Evolutionary conservation across 2,113 vertebrate genomes (phyloP).

Genomic region (Blennius ocellaris): DNA sequence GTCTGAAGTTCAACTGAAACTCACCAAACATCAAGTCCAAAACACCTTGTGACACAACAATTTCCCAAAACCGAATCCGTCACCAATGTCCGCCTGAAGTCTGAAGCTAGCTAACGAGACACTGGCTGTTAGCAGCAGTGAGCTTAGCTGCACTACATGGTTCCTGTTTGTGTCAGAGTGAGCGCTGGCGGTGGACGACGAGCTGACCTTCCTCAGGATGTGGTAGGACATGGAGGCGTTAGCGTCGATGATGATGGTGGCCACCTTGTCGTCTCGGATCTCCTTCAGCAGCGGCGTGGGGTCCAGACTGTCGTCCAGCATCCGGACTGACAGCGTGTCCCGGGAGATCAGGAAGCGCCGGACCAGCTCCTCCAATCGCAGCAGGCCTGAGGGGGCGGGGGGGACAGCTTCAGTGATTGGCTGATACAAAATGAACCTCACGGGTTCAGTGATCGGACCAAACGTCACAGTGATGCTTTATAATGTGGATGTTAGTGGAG

Average conservation of each 20-base stretch:
- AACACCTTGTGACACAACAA: too few species aligned
- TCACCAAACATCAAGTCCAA: too few species aligned
- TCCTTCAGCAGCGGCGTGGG: constrained; percentile 91
- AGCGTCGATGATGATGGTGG: constrained; percentile 92
- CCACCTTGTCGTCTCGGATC: constrained; percentile 92
- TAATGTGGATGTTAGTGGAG: too few species aligned
- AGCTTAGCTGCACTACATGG: too few species aligned
- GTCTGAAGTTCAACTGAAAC: too few species aligned
- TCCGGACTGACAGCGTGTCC: constrained; percentile 89
- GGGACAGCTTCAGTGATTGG: not conserved
- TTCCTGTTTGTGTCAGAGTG: too few species aligned
- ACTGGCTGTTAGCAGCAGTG: too few species aligned
- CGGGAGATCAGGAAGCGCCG: constrained; percentile 91
- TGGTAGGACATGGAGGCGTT: constrained; percentile 90
- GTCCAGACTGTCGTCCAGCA: constrained; percentile 89
- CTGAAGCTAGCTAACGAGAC: too few species aligned
- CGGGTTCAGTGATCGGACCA: not conserved
- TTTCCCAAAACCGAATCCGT: too few species aligned
- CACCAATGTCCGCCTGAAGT: too few species aligned
- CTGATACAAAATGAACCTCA: not conserved
- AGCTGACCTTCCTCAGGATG: constrained; percentile 88
- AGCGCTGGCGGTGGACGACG: too few species aligned
- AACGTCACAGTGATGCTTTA: too few species aligned
- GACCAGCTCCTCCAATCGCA: constrained; percentile 90
- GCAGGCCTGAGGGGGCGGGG: constrained; percentile 82